phyloP scores from a whole-genome alignment of 2,797 vertebrate genomes.

The Pteronotus mesoamericanus region DNA sequence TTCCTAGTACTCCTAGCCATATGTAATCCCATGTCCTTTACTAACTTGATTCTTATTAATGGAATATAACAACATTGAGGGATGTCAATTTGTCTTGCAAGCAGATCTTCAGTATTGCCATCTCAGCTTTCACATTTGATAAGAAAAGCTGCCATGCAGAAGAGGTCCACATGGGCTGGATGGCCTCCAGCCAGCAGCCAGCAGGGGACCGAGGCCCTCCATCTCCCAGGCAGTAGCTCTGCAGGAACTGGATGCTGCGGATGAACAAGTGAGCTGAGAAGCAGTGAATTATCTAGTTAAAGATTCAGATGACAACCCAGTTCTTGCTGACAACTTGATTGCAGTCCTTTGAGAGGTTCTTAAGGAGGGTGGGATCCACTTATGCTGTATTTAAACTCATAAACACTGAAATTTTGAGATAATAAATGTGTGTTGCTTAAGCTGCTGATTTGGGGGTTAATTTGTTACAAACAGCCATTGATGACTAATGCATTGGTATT shows the following conservation, averaged over 20 bases:
- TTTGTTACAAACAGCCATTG: background rate
- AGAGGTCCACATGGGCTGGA: background rate
- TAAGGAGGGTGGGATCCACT: background rate
- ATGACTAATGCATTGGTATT: background rate
- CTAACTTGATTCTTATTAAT: background rate
- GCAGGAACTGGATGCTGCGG: background rate
- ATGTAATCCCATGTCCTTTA: background rate
- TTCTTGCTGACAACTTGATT: background rate
- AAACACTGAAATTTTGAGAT: background rate
- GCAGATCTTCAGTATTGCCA: background rate
- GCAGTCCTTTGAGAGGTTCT: background rate
- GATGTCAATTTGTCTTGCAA: background rate
- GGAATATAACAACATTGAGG: background rate
- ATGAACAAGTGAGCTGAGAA: background rate
- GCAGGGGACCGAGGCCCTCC: fast-evolving
- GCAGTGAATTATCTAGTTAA: background rate
- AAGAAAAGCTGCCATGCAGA: background rate
- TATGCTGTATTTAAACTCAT: background rate
- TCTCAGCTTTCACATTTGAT: background rate
- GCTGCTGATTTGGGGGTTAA: background rate
- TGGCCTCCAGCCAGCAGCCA: background rate
- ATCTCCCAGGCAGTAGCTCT: background rate
- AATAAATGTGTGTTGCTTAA: background rate
- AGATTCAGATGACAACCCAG: background rate
- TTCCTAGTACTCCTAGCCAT: background rate